Evolutionary conservation across 2,797 vertebrate species (phyloP), one percentile per base, ranked within the genome.

Genomic region (Sebastes trivittatus): DNA sequence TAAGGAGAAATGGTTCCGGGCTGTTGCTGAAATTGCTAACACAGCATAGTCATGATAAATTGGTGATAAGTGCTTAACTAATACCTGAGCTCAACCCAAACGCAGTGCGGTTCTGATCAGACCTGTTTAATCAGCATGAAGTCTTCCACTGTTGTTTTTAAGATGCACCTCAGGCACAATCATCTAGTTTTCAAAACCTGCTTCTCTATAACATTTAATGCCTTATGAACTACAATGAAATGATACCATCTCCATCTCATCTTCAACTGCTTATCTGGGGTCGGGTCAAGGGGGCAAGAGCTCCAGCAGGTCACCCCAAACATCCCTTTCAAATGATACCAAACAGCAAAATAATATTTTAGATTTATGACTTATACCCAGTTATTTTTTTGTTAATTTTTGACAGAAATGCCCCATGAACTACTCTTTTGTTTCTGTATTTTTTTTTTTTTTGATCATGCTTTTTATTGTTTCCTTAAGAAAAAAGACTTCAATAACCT

Each of bases 1-100:
- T 78, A 65, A 59, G 46, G 55, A 56, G 20, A 77, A 89, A 65
- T 11, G 58, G 42, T 46, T 75, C 9, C 11, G 77, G 38, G 27
- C 66, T 42, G 66, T 36, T 8, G 71, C 60, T 61, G 34, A 52
- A 76, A 61, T n/a, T 25, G 11, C 36, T 1, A 11, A 67, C 25
- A n/a, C 18, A 64, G 30, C 32, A 10, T 13, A 18, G 67, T 70
- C 46, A 20, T 27, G 13, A 70, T 52, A 27, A 77, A 83, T 66
- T 52, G 22, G 23, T 18, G 46, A 58, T n/a, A 32, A 64, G 23
- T 52, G 72, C 20, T 55, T 25, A 58, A 32, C 59, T 60, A 52
- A 78, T 36, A 46, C 13, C 16, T 30, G 55, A 74, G 30, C 11
- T 4, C 23, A 55, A 14, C 11, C 52, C 16, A 13, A 60, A 32